Conservation (phyloP, 2,888 invertebrate genomes). For the Brachypterus glaber region DNA sequence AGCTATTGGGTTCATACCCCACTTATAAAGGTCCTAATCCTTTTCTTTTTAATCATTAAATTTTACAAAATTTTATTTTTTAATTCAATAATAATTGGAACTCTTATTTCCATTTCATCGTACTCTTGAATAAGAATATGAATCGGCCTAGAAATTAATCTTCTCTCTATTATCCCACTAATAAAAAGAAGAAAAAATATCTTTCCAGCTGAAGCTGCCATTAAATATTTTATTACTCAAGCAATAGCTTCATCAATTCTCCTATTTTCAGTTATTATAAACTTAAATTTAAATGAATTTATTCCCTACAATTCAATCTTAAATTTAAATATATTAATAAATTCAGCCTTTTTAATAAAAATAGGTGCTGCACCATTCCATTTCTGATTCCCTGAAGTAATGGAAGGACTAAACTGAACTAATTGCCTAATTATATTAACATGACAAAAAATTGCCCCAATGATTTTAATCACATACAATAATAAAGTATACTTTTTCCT, state of each 20-base stretch:
- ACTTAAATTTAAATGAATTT: slow-evolving; percentile 35
- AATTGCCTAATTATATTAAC: slow-evolving; percentile 49
- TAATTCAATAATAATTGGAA: too few species aligned
- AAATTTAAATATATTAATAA: slow-evolving; percentile 22
- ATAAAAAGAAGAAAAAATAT: too few species aligned
- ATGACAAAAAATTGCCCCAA: slow-evolving; percentile 56
- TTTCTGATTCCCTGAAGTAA: slow-evolving; percentile 50
- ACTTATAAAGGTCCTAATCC: too few species aligned
- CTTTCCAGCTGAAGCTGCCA: too few species aligned
- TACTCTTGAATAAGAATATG: too few species aligned
- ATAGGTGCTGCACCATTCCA: too few species aligned
- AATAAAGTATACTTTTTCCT: slow-evolving; percentile 35
- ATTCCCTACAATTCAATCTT: slow-evolving; percentile 20
- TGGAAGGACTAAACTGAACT: slow-evolving; percentile 49
- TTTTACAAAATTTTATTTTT: too few species aligned
- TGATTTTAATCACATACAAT: slow-evolving; percentile 41
- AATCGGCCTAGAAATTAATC: too few species aligned
- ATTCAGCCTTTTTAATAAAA: slow-evolving; percentile 42
- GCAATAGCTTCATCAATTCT: slow-evolving; percentile 49
- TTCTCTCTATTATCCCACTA: too few species aligned
- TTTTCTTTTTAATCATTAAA: too few species aligned
- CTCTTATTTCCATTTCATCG: too few species aligned
- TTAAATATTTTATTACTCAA: slow-evolving; percentile 50
- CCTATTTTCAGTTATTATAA: slow-evolving; percentile 42
- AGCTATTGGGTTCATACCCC: too few species aligned